Evolutionary conservation across 2,888 invertebrate species (phyloP), one percentile per base, ranked within the genome.

Genomic region (Carcina quercana): DNA sequence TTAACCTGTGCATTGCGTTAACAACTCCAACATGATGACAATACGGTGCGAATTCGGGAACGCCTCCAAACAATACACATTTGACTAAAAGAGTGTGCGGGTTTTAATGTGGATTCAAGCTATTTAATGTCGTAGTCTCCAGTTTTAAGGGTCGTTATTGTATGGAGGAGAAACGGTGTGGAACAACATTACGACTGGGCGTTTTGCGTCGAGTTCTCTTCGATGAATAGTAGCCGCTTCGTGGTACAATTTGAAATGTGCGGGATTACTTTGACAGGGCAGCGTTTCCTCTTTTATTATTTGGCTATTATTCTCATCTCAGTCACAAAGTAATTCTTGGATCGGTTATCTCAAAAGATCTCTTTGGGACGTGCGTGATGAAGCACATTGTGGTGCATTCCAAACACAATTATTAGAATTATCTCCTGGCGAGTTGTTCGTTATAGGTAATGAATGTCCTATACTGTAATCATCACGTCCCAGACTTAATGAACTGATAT

Each of bases 201-300:
- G 74, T 73, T 70, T 70, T 62, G 66, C 63, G 67, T 54, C 58
- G 64, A 63, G 62, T 59, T 68, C 68, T 58, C 63, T 68, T 65
- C 72, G 70, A 71, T 69, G 71, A 75, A 63, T 67, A 71, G 74
- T 75, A 69, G 66, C 49, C 65, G 65, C 70, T 74, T 72, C 70
- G 68, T 71, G 51, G 54, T 63, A 60, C 54, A 56, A 64, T 64
- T 59, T 55, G 55, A 58, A 60, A 65, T 47, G 43, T 44, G 42
- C 47, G 47, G 42, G 38, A 37, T 50, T 47, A 39, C 30, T 40
- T 30, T 39, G 39, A 40, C 31, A 32, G 34, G 33, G 26, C 27
- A 34, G 30, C 22, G 31, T 28, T 20, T 22, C 25, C 29, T 21
- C 19, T 22, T 11, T 20, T 14, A n/a, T n/a, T n/a, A n/a, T 28